Evolutionary conservation across 2,888 invertebrate species (phyloP).

Genomic region (Cylloceria caligata): DNA sequence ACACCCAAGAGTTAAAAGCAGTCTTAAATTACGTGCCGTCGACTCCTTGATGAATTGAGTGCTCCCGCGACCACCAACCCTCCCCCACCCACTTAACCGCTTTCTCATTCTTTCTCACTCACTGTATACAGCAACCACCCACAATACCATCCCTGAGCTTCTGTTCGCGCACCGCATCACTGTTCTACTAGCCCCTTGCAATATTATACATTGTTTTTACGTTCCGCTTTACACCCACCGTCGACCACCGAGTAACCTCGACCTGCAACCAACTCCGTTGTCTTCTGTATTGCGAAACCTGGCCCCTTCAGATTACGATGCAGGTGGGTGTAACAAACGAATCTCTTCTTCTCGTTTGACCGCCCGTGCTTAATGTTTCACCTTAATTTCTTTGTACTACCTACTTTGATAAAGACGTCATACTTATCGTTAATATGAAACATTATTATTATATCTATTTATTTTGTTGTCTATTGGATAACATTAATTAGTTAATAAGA

Average conservation of each 20-base stretch:
- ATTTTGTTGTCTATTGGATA: no score
- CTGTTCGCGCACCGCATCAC: constrained; percentile 54
- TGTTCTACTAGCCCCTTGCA: constrained; percentile 64
- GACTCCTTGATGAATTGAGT: constrained; percentile 85
- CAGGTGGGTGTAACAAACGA: background rate
- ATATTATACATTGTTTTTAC: constrained; percentile 82
- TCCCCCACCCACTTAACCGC: constrained; percentile 53
- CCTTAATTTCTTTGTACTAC: background rate
- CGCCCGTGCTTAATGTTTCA: background rate
- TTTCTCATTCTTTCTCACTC: constrained; percentile 65
- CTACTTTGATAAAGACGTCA: background rate
- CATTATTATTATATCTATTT: no score
- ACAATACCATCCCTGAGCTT: constrained; percentile 51
- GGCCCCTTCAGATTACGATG: constrained; percentile 7
- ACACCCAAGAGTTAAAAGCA: constrained; percentile 85
- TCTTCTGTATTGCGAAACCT: constrained; percentile 12
- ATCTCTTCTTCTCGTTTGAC: background rate
- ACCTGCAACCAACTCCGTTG: constrained; percentile 47
- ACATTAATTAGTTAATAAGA: no score
- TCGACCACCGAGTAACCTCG: constrained; percentile 55
- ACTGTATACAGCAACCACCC: constrained; percentile 63
- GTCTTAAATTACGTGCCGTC: constrained; percentile 85
- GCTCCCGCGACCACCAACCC: constrained; percentile 77
- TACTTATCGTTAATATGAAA: background rate
- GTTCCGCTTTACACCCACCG: constrained; percentile 73